Evolutionary conservation across 2,797 vertebrate species (phyloP), one percentile per base, ranked within the genome.

Genomic region (Leuciscus waleckii): DNA sequence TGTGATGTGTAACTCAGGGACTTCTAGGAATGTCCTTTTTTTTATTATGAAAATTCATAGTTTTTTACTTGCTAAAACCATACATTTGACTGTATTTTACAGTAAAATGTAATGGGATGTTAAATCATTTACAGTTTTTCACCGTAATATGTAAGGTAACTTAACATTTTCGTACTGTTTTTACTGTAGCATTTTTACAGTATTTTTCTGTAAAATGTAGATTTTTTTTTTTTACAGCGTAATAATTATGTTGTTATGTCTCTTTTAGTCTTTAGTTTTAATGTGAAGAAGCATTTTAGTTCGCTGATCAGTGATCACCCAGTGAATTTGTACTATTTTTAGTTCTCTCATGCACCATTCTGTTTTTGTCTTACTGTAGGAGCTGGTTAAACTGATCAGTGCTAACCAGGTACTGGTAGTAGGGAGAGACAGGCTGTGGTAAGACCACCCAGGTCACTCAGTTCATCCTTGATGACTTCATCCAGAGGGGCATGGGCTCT

Each of bases 381-480:
- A 98, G 54, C 94, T 99, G 16, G 95, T 99, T 49, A 89, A 92
- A 71, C 91, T 99, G 78, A 97, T 99, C 86, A 95, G 94, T 88
- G 90, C 39, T 1, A 96, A 95, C 90, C 96, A 94, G 0, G 98
- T 98, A 65, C 91, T 97, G 58, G 98, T 99, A 84, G 95, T 99
- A 99, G 98, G 98, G 98, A 4, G 98, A 99, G 93, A 99, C 98
- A 0, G 98, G 98, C 1, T 99, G 98, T 87, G 98, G 98, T 7
- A 99, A 99, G 92, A 99, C 98, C 35, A 99, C 98, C 2, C 98
- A 99, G 91, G 98, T 99, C 39, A 96, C 98, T 0, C 98, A 99
- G 90, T 99, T 99, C 93, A 97, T 99, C 92, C 92, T 99, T 78
- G 98, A 99, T 73, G 95, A 98, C 85, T 93, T 96, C 84, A 98